Evolutionary conservation across 35 echinoderm and acorn worm genomes (phyloP), one percentile per base, ranked within the genome.

Genomic region (Apostichopus californicus): DNA sequence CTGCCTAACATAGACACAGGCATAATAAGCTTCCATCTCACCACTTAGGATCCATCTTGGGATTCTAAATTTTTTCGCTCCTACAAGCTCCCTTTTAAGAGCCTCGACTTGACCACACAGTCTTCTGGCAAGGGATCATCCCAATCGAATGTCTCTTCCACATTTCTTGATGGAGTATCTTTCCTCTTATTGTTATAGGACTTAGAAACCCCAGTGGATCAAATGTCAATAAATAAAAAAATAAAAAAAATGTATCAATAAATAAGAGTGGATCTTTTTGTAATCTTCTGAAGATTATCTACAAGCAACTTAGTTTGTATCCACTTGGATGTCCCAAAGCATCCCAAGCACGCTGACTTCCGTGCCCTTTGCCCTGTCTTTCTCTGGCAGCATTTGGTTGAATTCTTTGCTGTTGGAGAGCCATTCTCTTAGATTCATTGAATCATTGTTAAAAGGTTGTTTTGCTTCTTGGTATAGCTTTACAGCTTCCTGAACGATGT

Each of bases 371-470:
- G 55, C 84, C 24, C 61, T 17, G 3, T 87, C 84, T 12, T 24
- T 26, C 17, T 87, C 25, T 59, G 84, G 84, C 5, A 87, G 56
- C 14, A 23, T 63, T 59, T 4, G 0, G 18, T 63, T 59, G 84
- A 87, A 87, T 59, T 59, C 61, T 6, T 87, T 55, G 22, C 56
- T 63, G 84, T 87, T 87, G 8, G 84, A 59, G 9, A 87, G 1
- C 84, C 84, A 87, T 68, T 87, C 84, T 68, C 84, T 17, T 4
- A 87, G 84, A 57, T 87, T 64, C 84, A 87, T 64, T 56, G 84
- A 58, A 6, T 53, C 84, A 17, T 57, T 26, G 34, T 60, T 53
- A 28, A 63, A 87, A 24, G 60, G 53, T 46, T 46, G 34, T 46
- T 46, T 46, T 46, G 34, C 3, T 4, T 46, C 34, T n/a, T n/a